Percentiles rank a stretch among this genome's conserved stretches.
Conservation (phyloP, 2,797 vertebrate genomes). For the Apogon talboti region DNA sequence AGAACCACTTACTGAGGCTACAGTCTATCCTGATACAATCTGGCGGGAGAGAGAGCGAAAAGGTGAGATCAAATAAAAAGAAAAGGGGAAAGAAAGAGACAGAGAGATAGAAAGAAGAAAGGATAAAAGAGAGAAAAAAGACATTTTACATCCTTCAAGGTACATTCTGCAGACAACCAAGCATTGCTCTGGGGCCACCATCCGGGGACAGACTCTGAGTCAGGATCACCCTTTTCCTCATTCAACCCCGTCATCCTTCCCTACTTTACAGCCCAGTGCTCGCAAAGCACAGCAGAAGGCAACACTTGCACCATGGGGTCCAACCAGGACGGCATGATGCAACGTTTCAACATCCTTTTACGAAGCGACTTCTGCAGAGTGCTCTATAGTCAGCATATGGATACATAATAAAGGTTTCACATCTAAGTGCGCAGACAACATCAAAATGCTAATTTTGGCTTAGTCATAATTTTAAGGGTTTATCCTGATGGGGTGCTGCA, state of each 20-base stretch:
- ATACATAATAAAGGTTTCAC: neutral
- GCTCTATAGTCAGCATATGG: neutral
- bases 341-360: neutral
- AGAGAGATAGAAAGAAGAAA: slow-evolving; percentile 48
- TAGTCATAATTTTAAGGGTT: slow-evolving; percentile 15
- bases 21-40: slow-evolving; percentile 99
- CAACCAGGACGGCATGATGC: neutral
- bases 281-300: slow-evolving; percentile 73
- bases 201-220: slow-evolving; percentile 91
- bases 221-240: slow-evolving; percentile 85
- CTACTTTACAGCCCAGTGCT: slow-evolving; percentile 8
- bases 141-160: slow-evolving; percentile 98
- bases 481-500: neutral
- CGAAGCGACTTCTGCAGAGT: neutral
- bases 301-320: slow-evolving; percentile 23
- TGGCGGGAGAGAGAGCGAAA: slow-evolving; percentile 90
- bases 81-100: slow-evolving; percentile 46
- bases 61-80: slow-evolving; percentile 86
- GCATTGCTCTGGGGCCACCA: slow-evolving; percentile 87
- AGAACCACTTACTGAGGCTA: slow-evolving; percentile 94
- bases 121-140: slow-evolving; percentile 58
- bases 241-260: slow-evolving; percentile 44
- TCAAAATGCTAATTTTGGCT: slow-evolving; percentile 11
- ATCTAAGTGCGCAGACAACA: neutral
- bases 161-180: slow-evolving; percentile 90